Percentiles rank a stretch among this genome's conserved stretches.
Evolutionary conservation across 2,888 invertebrate species (phyloP).

Genomic region (Phyllotreta striolata): DNA sequence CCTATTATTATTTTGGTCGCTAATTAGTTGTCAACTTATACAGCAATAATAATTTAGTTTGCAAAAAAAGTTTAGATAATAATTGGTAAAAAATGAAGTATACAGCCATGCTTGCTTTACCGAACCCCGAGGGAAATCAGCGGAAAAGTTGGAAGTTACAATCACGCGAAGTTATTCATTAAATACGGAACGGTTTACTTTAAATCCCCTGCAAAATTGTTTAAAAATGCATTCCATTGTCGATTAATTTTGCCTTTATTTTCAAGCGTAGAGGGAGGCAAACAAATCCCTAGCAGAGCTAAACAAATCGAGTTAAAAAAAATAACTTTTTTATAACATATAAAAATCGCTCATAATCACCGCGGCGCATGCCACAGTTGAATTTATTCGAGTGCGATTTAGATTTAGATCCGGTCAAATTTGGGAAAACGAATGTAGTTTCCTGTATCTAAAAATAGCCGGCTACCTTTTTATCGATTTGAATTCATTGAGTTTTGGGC

Average conservation of each 20-base stretch:
- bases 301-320: too few relatives aligned
- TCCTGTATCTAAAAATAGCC: conserved; percentile 15
- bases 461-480: conserved; percentile 1
- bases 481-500: conserved; percentile 7
- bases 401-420: neutral
- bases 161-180: conserved; percentile 14
- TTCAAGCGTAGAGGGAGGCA: too few relatives aligned
- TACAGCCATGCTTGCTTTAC: conserved; percentile 29
- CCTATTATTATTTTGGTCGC: too few relatives aligned
- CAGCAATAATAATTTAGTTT: neutral
- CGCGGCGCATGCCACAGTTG: too few relatives aligned
- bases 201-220: neutral
- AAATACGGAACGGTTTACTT: neutral
- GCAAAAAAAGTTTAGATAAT: conserved; percentile 36
- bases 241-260: too few relatives aligned
- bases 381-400: too few relatives aligned
- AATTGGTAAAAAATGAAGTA: conserved; percentile 36
- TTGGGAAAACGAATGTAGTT: conserved; percentile 6
- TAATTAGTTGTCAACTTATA: neutral
- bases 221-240: neutral
- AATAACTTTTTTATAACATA: too few relatives aligned
- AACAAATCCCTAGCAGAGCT: too few relatives aligned
- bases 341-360: too few relatives aligned
- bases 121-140: conserved; percentile 44
- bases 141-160: conserved; percentile 22